phyloP scores from a whole-genome alignment of 2,888 invertebrate species.

The Operophtera brumata region DNA sequence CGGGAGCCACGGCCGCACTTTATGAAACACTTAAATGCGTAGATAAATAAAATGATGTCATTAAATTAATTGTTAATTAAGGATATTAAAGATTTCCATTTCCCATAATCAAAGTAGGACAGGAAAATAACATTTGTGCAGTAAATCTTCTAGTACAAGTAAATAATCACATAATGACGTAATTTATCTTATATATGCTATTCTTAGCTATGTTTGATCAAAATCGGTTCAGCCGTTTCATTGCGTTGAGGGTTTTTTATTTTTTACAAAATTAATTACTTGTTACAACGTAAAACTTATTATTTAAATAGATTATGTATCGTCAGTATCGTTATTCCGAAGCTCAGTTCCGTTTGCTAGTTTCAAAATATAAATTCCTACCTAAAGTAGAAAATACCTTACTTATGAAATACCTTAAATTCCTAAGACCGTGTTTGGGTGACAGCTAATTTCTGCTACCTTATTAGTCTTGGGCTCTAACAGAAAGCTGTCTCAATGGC shows the following conservation, averaged over 20 bases:
- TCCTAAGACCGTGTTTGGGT: neutral
- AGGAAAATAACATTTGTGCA: neutral
- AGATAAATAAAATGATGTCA: neutral
- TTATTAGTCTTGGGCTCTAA: neutral
- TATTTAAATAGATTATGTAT: too few relatives aligned
- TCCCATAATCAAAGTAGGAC: neutral
- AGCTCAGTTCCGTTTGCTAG: constrained; percentile 5
- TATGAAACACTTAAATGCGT: too few relatives aligned
- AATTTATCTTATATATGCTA: constrained; percentile 9
- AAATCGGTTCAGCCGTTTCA: too few relatives aligned
- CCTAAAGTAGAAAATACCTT: neutral
- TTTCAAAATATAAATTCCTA: too few relatives aligned
- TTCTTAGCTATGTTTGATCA: too few relatives aligned
- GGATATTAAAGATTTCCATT: neutral
- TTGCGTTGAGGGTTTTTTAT: too few relatives aligned
- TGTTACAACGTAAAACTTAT: too few relatives aligned
- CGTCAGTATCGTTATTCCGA: constrained; percentile 30
- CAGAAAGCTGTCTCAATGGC: neutral
- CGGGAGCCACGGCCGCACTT: too few relatives aligned
- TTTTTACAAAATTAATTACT: too few relatives aligned
- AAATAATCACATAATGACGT: constrained; percentile 5
- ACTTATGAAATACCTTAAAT: neutral
- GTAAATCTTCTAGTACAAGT: constrained; percentile 3
- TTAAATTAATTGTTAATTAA: neutral
- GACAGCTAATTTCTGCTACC: neutral